Percentiles rank a stretch among this genome's conserved stretches.
phyloP scores from a whole-genome alignment of 2,797 vertebrate genomes.

The Agapornis canus region DNA sequence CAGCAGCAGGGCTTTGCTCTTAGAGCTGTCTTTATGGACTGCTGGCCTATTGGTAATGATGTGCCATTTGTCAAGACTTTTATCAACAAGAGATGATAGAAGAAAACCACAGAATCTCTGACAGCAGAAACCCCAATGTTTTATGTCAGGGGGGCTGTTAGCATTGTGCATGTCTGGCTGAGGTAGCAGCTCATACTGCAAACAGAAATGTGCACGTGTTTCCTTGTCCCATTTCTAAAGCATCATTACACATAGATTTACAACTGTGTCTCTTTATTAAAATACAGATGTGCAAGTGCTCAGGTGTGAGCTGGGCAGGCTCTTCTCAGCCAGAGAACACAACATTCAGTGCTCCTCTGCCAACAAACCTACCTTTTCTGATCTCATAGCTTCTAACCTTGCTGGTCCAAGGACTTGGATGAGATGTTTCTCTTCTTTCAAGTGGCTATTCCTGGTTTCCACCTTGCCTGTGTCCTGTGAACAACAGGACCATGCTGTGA shows the following conservation, averaged over 20 bases:
- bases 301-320: not conserved
- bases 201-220: not conserved
- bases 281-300: rapidly evolving
- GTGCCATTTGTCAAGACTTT: not conserved
- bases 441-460: not conserved
- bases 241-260: not conserved
- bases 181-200: not conserved
- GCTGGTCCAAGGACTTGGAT: not conserved
- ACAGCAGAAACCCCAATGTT: not conserved
- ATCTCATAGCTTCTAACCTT: not conserved
- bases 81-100: not conserved
- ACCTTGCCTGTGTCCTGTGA: not conserved
- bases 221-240: not conserved
- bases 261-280: not conserved
- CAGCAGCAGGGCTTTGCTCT: not conserved
- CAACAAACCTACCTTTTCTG: not conserved
- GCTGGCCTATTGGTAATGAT: not conserved
- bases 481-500: not conserved
- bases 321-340: not conserved
- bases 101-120: not conserved
- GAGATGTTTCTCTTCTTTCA: not conserved
- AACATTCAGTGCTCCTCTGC: not conserved
- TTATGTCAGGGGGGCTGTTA: not conserved
- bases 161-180: not conserved
- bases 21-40: not conserved